Evolutionary conservation across 2,888 invertebrate species (phyloP), one percentile per base, ranked within the genome.

Genomic region (Parasteatoda lunata): DNA sequence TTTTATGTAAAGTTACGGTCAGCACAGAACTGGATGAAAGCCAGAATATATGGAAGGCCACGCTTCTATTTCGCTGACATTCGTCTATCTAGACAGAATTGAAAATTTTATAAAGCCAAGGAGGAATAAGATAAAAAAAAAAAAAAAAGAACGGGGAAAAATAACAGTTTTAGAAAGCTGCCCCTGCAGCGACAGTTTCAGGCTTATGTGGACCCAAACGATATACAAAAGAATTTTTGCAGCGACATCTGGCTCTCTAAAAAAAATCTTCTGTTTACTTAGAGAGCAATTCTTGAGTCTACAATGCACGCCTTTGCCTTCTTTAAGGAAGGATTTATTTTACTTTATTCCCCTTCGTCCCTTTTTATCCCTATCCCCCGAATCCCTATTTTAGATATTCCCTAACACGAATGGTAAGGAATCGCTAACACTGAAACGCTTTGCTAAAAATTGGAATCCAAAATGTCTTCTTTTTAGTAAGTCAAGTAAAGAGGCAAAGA

Each of bases 391-490:
- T 64, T 47, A 78, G 69, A 77, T 70, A 79, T 79, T 71, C 79
- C 47, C 47, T 15, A 69, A 64, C 71, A 79, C 70, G 71, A 51
- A 69, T 68, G 54, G 77, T 78, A 66, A 69, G 79, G 71, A 71
- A 71, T 79, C 71, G 71, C 69, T 71, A 71, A 71, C 70, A 45
- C 49, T 48, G 70, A 59, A 79, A 79, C 48, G 79, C 71, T 71
- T 79, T 79, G 71, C 79, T 71, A 79, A 71, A 79, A 79, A 79
- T 79, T 79, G 79, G 71, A 79, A 79, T 71, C 59, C 69, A 47
- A 69, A 79, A 71, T 64, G 79, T 54, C 70, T 69, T 77, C 66
- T 66, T 49, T 66, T 66, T 15, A 66, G 77, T 45, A 48, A 69
- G 48, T 69, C 77, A 66, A 51, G 66, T 77, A 77, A 77, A 77